Percentiles rank a stretch among this genome's conserved stretches.
phyloP scores from a whole-genome alignment of 2,113 vertebrate species.

The Varanus komodoensis region DNA sequence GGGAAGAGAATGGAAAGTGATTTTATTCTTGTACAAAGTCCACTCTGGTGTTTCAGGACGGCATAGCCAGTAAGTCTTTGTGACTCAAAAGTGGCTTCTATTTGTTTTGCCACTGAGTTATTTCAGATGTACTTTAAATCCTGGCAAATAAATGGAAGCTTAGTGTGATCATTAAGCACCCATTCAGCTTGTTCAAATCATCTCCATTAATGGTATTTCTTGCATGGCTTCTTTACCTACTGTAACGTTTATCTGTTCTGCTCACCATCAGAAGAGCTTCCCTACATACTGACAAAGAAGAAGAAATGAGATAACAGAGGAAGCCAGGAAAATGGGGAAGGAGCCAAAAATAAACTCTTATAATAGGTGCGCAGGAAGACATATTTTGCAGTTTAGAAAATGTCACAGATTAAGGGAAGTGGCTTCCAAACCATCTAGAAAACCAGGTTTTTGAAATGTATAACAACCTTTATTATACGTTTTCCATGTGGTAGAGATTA shows the following conservation, averaged over 20 bases:
- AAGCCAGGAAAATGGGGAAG: background rate
- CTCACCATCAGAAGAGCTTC: slow-evolving; percentile 52
- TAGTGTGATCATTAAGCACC: slow-evolving; percentile 51
- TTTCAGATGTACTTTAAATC: slow-evolving; percentile 51
- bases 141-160: slow-evolving; percentile 18
- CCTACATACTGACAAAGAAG: slow-evolving; percentile 16
- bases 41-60: background rate
- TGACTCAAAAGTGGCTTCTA: slow-evolving; percentile 39
- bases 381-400: background rate
- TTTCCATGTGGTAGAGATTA: no score
- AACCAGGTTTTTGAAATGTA: no score
- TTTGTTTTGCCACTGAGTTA: slow-evolving; percentile 63
- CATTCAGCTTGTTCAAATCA: slow-evolving; percentile 35
- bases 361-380: background rate
- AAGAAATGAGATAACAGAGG: no score
- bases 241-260: slow-evolving; percentile 39
- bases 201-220: slow-evolving; percentile 60
- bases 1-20: rapidly evolving
- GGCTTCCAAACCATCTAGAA: background rate
- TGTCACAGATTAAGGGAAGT: background rate
- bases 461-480: no score
- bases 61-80: background rate
- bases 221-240: slow-evolving; percentile 66
- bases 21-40: slow-evolving; percentile 39
- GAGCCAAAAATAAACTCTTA: background rate